A percentile compares a stretch with the other conserved stretches of the same genome.
phyloP scores from a whole-genome alignment of 2,888 invertebrate genomes.

The Thymelicus sylvestris region DNA sequence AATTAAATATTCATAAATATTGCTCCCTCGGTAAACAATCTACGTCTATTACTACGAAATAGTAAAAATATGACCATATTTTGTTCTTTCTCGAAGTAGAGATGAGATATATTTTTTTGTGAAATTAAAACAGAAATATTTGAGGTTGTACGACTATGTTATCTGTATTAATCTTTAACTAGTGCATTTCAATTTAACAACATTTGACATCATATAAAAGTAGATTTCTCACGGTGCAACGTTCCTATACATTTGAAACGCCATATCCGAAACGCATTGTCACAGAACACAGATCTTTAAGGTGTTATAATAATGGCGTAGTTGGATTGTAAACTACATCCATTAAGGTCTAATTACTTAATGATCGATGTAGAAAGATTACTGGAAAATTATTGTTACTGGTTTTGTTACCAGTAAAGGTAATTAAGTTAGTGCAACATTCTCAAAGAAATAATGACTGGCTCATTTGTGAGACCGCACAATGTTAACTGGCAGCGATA shows the following conservation, averaged over 20 bases:
- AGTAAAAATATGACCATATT: no score
- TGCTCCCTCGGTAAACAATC: no score
- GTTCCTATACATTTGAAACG: conserved; percentile 3
- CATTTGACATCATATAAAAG: background rate
- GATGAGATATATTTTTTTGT: no score
- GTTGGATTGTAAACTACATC: background rate
- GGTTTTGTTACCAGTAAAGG: conserved; percentile 7
- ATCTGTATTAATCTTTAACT: no score
- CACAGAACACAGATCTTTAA: background rate
- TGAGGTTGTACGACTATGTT: no score
- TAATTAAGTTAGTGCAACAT: conserved; percentile 15
- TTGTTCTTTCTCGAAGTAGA: no score
- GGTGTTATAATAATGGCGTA: background rate
- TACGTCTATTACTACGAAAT: no score
- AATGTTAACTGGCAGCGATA: background rate
- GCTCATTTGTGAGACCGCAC: background rate
- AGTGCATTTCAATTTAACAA: background rate
- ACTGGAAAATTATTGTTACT: conserved; percentile 18
- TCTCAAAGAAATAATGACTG: conserved; percentile 3
- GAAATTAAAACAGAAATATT: no score
- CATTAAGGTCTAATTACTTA: conserved; percentile 8
- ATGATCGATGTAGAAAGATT: conserved; percentile 19
- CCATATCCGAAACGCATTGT: background rate
- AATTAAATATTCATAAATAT: no score
- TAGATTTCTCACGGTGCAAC: conserved; percentile 11